Conservation (phyloP, 2,113 vertebrate genomes). For the Forbesichthys papilliferus region DNA sequence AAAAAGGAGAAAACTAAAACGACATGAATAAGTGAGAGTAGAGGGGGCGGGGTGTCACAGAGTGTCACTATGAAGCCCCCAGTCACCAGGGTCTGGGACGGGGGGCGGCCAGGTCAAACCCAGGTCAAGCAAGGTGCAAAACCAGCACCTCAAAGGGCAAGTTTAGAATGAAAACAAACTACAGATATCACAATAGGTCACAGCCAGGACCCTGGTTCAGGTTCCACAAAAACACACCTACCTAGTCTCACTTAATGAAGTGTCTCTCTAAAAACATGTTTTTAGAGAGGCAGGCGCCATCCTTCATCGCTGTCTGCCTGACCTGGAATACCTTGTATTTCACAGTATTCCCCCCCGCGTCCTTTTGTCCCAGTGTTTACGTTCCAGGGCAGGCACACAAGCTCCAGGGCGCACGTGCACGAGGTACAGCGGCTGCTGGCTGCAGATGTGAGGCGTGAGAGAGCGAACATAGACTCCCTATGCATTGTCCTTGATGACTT, state of each 20-base stretch:
- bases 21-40: constrained; percentile 7
- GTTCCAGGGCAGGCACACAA: too few relatives aligned
- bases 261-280: too few relatives aligned
- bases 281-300: too few relatives aligned
- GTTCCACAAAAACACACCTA: constrained; percentile 45
- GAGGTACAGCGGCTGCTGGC: too few relatives aligned
- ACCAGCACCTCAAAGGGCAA: constrained; percentile 52
- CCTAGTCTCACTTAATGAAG: constrained; percentile 11
- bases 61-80: constrained; percentile 8
- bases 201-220: constrained; percentile 52
- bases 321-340: too few relatives aligned
- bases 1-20: background rate
- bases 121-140: constrained; percentile 67
- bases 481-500: too few relatives aligned
- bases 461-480: too few relatives aligned
- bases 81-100: constrained; percentile 21
- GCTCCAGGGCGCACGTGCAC: too few relatives aligned
- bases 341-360: too few relatives aligned
- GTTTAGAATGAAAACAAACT: constrained; percentile 74
- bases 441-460: too few relatives aligned
- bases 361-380: too few relatives aligned
- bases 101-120: constrained; percentile 54
- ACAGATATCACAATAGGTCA: constrained; percentile 54
- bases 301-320: too few relatives aligned
- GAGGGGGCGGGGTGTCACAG: background rate